Percentiles rank a stretch among this genome's conserved stretches.
phyloP scores from a whole-genome alignment of 2,797 vertebrate species.

The Diplodus sargus region DNA sequence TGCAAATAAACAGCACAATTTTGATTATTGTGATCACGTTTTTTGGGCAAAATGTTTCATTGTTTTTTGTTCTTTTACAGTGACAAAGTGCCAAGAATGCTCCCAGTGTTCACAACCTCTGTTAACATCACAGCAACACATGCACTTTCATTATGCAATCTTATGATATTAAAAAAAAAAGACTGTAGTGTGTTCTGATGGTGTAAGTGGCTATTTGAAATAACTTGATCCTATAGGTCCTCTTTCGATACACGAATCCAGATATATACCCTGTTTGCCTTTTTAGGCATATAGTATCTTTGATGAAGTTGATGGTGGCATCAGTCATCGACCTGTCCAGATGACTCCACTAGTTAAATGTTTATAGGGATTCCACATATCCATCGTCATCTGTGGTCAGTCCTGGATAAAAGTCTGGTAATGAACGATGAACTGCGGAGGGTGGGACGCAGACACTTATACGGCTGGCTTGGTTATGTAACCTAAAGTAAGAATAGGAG shows the following conservation, averaged over 20 bases:
- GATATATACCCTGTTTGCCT: constrained; percentile 35
- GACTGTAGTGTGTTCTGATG: constrained; percentile 36
- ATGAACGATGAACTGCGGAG: constrained; percentile 14
- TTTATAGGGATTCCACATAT: constrained; percentile 20
- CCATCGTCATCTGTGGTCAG: constrained; percentile 28
- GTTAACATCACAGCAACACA: constrained; percentile 36
- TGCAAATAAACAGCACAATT: constrained; percentile 5
- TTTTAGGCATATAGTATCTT: constrained; percentile 27
- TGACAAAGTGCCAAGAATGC: background rate
- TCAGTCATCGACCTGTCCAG: constrained; percentile 13
- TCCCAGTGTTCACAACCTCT: constrained; percentile 22
- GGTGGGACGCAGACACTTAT: constrained; percentile 17
- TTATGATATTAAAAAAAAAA: constrained; percentile 23
- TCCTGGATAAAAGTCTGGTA: constrained; percentile 23
- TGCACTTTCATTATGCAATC: constrained; percentile 34
- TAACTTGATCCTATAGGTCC: constrained; percentile 51
- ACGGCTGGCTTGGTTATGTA: constrained; percentile 73
- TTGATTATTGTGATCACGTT: background rate
- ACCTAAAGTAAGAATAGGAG: constrained; percentile 71
- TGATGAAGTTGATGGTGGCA: constrained; percentile 7
- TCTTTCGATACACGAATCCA: constrained; percentile 37
- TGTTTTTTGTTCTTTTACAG: background rate
- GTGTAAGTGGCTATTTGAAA: constrained; percentile 26
- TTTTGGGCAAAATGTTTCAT: constrained; percentile 7
- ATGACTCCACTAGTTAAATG: constrained; percentile 22